Percentiles rank a stretch among this genome's conserved stretches.
phyloP scores from a whole-genome alignment of 2,888 invertebrate species.

The Synergus japonicus region DNA sequence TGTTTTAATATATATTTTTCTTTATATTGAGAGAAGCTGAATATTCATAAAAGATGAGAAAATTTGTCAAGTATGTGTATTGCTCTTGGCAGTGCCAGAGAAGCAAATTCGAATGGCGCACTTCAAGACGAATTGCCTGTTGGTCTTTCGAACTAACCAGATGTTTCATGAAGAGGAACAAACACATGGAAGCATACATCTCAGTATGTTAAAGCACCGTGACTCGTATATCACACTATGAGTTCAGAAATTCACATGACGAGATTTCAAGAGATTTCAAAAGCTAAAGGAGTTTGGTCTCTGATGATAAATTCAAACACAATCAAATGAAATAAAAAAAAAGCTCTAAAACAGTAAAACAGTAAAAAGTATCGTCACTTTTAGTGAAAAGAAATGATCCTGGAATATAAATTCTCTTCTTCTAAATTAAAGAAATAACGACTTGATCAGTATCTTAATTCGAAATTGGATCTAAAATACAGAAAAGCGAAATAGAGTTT shows the following conservation, averaged over 20 bases:
- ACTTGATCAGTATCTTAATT: slow-evolving; percentile 11
- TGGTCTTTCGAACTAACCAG: slow-evolving; percentile 56
- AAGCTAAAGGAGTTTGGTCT: background rate
- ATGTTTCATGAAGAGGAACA: slow-evolving; percentile 52
- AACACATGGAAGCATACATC: slow-evolving; percentile 52
- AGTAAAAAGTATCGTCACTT: background rate
- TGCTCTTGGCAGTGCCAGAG: slow-evolving; percentile 43
- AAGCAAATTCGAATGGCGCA: slow-evolving; percentile 9
- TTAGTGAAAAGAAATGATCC: background rate
- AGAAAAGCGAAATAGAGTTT: background rate
- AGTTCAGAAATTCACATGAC: slow-evolving; percentile 49
- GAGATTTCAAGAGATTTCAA: slow-evolving; percentile 42
- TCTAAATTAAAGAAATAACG: background rate
- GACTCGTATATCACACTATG: slow-evolving; percentile 58
- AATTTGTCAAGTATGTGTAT: slow-evolving; percentile 46
- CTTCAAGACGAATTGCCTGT: slow-evolving; percentile 53
- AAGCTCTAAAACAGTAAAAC: background rate
- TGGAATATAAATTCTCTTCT: slow-evolving; percentile 30
- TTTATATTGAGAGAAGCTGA: background rate
- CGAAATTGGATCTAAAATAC: background rate
- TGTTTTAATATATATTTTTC: no score
- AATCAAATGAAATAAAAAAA: background rate
- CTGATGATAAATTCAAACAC: background rate
- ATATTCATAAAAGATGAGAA: slow-evolving; percentile 19
- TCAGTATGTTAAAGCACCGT: slow-evolving; percentile 59